A percentile compares a stretch with the other conserved stretches of the same genome.
These are phyloP conservation scores for Ladona fulva DNA, from an alignment of 1,140 invertebrate genomes.

Conservation along the genomic window DNA sequence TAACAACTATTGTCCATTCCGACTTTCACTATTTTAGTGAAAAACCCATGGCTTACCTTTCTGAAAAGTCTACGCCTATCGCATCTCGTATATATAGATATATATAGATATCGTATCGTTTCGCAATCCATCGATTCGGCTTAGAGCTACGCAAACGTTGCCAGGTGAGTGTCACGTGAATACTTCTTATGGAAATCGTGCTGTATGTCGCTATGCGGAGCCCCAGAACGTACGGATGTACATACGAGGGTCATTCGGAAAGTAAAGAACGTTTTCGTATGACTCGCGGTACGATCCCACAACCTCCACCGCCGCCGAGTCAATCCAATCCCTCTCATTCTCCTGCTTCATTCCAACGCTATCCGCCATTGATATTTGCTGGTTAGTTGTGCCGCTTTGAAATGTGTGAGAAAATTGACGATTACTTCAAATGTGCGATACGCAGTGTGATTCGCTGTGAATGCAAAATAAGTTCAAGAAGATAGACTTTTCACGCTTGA, in stretches of 20 bases:
- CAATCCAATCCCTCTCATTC: not conserved
- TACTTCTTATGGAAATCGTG: no score
- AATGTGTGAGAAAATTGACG: not conserved
- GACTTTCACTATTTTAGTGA: no score
- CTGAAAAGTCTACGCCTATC: no score
- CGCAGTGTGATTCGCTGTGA: not conserved
- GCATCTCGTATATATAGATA: no score
- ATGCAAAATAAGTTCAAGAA: not conserved
- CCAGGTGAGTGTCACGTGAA: no score
- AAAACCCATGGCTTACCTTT: no score
- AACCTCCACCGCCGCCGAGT: not conserved
- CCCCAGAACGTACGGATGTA: no score
- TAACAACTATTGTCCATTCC: no score
- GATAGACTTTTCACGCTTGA: not conserved
- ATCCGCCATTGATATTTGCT: not conserved
- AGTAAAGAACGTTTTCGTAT: not conserved
- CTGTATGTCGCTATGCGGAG: no score
- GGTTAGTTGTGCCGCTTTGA: not conserved
- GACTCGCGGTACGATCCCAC: not conserved
- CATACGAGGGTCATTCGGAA: not conserved
- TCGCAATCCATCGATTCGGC: no score
- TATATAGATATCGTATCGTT: no score
- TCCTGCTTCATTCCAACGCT: not conserved
- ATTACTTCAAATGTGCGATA: not conserved
- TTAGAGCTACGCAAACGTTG: no score